These are phyloP conservation scores for Taphrorychus bicolor DNA, from an alignment of 2,888 invertebrate genomes.

Conservation along the genomic window DNA sequence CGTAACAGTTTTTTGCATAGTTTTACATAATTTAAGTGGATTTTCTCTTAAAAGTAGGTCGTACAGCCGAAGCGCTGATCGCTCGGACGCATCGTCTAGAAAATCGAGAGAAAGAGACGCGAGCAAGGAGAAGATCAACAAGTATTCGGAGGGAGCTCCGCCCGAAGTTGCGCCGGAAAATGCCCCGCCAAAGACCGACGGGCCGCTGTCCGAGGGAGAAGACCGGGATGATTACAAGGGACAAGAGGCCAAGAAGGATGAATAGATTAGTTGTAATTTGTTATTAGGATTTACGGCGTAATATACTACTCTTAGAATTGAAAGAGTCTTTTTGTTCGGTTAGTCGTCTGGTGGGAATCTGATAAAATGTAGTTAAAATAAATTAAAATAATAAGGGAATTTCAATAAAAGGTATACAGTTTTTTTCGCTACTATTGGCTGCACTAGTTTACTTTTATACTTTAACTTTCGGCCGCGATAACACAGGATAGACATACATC, in stretches of 20 bases:
- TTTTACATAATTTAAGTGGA: neutral
- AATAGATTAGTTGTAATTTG: neutral
- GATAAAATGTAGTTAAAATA: too few species aligned
- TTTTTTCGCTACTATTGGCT: too few species aligned
- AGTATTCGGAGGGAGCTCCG: conserved; percentile 57
- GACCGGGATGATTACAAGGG: conserved; percentile 63
- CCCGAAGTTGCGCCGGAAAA: conserved; percentile 40
- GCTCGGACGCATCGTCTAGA: conserved; percentile 48
- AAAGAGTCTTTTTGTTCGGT: neutral
- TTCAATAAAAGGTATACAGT: too few species aligned
- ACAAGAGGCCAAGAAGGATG: neutral
- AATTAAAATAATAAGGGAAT: too few species aligned
- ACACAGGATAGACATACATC: too few species aligned
- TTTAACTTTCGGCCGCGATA: too few species aligned
- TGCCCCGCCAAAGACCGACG: conserved; percentile 61
- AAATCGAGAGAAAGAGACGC: conserved; percentile 54
- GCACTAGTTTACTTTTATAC: too few species aligned
- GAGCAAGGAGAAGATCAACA: conserved; percentile 65
- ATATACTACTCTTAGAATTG: neutral
- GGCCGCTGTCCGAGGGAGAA: conserved; percentile 67
- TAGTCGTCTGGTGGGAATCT: neutral
- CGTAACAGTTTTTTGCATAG: too few species aligned
- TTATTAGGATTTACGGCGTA: neutral
- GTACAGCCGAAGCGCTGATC: conserved; percentile 63
- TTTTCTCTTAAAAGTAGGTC: too few species aligned